These are phyloP conservation scores for Yponomeuta plumbellus DNA, from an alignment of 2,888 invertebrate species.

Conservation along the genomic window DNA sequence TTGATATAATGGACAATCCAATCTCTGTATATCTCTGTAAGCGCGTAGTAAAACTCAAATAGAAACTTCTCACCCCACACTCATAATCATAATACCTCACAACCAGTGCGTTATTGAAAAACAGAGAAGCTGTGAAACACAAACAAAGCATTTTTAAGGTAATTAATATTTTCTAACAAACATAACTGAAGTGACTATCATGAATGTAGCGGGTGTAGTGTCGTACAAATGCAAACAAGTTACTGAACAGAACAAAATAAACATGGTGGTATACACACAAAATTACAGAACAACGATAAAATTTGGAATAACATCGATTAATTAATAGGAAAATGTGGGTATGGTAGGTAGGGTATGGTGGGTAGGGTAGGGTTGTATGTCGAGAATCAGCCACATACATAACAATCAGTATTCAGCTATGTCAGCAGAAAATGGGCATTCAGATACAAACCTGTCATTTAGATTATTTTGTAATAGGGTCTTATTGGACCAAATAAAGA, in stretches of 20 bases:
- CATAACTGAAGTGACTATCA: slow-evolving; percentile 73
- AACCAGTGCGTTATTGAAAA: slow-evolving; percentile 10
- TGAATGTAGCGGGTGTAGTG: slow-evolving; percentile 47
- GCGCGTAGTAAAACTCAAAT: too few species aligned
- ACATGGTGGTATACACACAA: slow-evolving; percentile 21
- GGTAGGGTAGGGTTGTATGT: too few species aligned
- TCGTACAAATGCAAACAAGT: slow-evolving; percentile 4
- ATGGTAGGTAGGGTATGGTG: too few species aligned
- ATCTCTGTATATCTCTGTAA: too few species aligned
- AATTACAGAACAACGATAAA: slow-evolving; percentile 15
- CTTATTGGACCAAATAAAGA: too few species aligned
- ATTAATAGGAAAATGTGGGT: slow-evolving; percentile 25
- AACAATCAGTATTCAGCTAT: slow-evolving; percentile 71
- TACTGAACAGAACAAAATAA: slow-evolving; percentile 20
- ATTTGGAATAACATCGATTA: slow-evolving; percentile 24
- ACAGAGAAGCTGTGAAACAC: slow-evolving; percentile 21
- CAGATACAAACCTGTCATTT: slow-evolving; percentile 45
- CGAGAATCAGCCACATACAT: slow-evolving; percentile 72
- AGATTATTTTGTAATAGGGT: background rate
- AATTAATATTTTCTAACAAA: slow-evolving; percentile 31
- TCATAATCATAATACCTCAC: background rate
- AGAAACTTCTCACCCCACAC: background rate
- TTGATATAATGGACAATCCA: too few species aligned
- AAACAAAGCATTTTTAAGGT: slow-evolving; percentile 42
- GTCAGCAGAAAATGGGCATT: slow-evolving; percentile 29